These are phyloP conservation scores for Epizoanthus stellaris DNA, from an alignment of 92 coral and sea anemone genomes.

Conservation along the genomic window DNA sequence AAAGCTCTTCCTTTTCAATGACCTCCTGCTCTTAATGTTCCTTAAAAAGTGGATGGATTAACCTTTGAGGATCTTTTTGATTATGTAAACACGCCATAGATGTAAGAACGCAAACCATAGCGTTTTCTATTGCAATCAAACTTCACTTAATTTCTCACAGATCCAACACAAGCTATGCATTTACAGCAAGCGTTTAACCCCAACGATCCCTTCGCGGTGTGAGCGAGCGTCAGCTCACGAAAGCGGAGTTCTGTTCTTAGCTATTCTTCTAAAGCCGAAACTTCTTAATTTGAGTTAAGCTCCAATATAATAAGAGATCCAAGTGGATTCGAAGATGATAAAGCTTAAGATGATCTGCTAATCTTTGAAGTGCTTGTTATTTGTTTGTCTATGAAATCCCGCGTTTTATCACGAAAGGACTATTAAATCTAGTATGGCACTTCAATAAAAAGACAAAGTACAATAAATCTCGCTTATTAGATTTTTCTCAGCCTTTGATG, in stretches of 20 bases:
- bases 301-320: slow-evolving; percentile 11
- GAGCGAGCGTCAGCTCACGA: background rate
- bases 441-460: background rate
- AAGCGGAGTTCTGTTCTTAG: background rate
- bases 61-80: slow-evolving; percentile 31
- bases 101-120: background rate
- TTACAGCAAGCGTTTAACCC: slow-evolving; percentile 29
- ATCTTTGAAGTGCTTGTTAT: slow-evolving; percentile 40
- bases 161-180: slow-evolving; percentile 9
- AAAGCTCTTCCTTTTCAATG: slow-evolving; percentile 32
- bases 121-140: slow-evolving; percentile 4
- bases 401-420: slow-evolving; percentile 34
- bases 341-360: slow-evolving; percentile 43
- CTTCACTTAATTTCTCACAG: background rate
- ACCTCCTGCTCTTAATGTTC: slow-evolving; percentile 34
- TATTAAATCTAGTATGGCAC: background rate
- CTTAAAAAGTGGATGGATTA: slow-evolving; percentile 21
- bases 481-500: background rate
- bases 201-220: background rate
- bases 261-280: slow-evolving; percentile 12
- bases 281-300: slow-evolving; percentile 13
- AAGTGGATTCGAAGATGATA: slow-evolving; percentile 20
- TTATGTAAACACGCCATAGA: slow-evolving; percentile 28
- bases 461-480: background rate
- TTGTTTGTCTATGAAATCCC: slow-evolving; percentile 23